A percentile compares a stretch with the other conserved stretches of the same genome.
Conservation (phyloP, 2,888 invertebrate genomes). For the Agrilus biguttatus region DNA sequence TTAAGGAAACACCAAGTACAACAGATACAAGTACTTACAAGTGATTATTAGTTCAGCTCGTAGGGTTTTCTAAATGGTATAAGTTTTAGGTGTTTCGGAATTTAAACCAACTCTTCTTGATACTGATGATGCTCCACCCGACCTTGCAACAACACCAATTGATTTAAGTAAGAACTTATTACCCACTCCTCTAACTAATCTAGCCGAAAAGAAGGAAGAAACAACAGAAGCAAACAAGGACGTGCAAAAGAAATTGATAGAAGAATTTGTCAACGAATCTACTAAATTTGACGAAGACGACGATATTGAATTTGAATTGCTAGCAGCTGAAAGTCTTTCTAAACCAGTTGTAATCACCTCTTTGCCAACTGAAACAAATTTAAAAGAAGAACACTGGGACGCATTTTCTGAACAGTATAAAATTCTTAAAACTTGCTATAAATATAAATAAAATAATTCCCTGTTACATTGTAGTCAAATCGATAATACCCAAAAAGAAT, state of each 20-base stretch:
- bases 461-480: not conserved
- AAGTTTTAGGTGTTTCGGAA: constrained; percentile 11
- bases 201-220: constrained; percentile 1
- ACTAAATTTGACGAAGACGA: constrained; percentile 39
- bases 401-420: constrained; percentile 41
- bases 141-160: constrained; percentile 48
- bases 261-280: constrained; percentile 32
- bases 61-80: too few species aligned
- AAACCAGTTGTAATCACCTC: constrained; percentile 35
- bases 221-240: constrained; percentile 14
- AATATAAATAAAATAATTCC: not conserved
- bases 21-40: too few species aligned
- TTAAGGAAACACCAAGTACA: not conserved
- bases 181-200: constrained; percentile 8
- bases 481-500: not conserved
- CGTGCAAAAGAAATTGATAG: constrained; percentile 8
- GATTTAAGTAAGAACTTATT: constrained; percentile 51
- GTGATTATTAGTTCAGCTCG: constrained; percentile 1
- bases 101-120: constrained; percentile 53
- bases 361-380: constrained; percentile 32
- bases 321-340: constrained; percentile 62
- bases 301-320: constrained; percentile 61
- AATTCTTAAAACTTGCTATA: not conserved
- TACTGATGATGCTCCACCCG: constrained; percentile 49
- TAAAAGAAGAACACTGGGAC: constrained; percentile 45